phyloP scores from a whole-genome alignment of 2,888 invertebrate species.

The Scaptomyza reducta region DNA sequence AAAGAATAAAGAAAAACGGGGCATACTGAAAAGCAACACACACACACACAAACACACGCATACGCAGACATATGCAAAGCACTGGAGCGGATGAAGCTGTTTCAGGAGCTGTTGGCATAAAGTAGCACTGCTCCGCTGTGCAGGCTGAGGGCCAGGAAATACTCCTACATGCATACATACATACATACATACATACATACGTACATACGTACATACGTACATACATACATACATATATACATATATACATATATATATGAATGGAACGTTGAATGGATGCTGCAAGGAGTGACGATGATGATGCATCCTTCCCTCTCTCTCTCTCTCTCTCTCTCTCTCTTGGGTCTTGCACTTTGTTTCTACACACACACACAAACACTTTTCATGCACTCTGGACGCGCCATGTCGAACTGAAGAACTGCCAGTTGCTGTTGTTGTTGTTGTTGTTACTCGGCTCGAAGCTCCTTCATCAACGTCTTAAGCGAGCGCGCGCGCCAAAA shows the following conservation, averaged over 20 bases:
- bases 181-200: no score
- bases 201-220: no score
- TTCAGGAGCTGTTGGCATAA: conserved; percentile 6
- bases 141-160: conserved; percentile 11
- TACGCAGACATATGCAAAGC: conserved; percentile 22
- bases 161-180: conserved; percentile 6
- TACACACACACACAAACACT: conserved; percentile 44
- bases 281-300: conserved; percentile 22
- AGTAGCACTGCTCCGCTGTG: conserved; percentile 6
- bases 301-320: no score
- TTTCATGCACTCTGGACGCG: conserved; percentile 48
- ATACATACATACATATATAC: no score
- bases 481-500: conserved; percentile 45
- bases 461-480: conserved; percentile 51
- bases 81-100: conserved; percentile 30
- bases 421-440: not conserved
- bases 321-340: not conserved
- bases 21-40: conserved; percentile 9
- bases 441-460: conserved; percentile 12
- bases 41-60: conserved; percentile 1
- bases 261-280: conserved; percentile 35
- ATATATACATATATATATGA: not conserved
- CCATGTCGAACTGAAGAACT: conserved; percentile 17
- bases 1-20: conserved; percentile 1
- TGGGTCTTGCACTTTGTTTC: conserved; percentile 66